Evolutionary conservation across 2,113 vertebrate genomes (phyloP), one percentile per base, ranked within the genome.

Genomic region (Notothenia rossii): DNA sequence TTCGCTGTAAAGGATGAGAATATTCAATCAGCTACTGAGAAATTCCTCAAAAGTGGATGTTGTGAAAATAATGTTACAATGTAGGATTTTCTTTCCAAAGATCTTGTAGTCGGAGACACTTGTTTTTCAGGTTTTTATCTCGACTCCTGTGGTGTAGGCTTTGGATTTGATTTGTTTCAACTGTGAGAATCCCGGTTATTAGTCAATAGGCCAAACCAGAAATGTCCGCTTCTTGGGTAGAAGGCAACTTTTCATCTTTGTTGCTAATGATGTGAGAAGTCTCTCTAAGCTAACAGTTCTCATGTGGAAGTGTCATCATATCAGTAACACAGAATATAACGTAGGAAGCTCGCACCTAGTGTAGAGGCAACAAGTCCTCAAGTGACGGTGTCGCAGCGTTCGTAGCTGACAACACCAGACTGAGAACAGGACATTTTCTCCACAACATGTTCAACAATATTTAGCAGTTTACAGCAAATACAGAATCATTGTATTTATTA

Each of bases 401-500:
- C 58, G 49, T 20, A 29, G 29, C 22, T 62, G 20, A 75, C 36
- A 25, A 69, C 3, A 48, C 13, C 11, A 29, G 59, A 64, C 12
- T 36, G 75, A 65, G 36, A 65, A 67, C 66, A 40, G n/a, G 10
- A 18, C 17, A 18, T 75, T 72, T 84, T 46, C 46, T 70, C n/a
- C 20, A 40, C 33, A 54, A 10, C 22, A 25, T 61, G 36, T 79
- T 64, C 29, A 62, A 70, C 55, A 64, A 53, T 51, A 50, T 74
- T 82, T 6, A 43, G 17, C 20, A 46, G 8, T 36, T 70, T 48
- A 40, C 36, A 40, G 36, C 1, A 45, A 48, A 61, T 17, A 46
- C 20, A 60, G 29, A 29, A 14, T 67, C 66, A 29, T 29, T 70
- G 12, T 54, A 53, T 43, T 49, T 49, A 6, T 69, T 60, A 1